These are phyloP conservation scores for Pimpla rufipes DNA, from an alignment of 2,888 invertebrate genomes.

Conservation along the genomic window DNA sequence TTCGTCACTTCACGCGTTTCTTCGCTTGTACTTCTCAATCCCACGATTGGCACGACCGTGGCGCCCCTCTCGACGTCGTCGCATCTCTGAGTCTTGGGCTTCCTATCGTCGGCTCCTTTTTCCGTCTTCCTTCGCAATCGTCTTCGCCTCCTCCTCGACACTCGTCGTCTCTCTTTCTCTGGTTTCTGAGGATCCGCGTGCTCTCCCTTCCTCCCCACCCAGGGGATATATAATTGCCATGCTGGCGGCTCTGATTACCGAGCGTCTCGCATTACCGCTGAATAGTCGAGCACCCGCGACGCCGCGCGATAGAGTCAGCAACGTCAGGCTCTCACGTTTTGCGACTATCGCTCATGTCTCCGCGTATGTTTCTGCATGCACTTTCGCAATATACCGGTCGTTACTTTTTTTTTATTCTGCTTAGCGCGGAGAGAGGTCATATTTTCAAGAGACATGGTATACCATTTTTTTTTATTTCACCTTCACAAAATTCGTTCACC, in stretches of 20 bases:
- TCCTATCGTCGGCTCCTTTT: constrained; percentile 52
- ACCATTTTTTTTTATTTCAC: neutral
- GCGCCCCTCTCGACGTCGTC: constrained; percentile 29
- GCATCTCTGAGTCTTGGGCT: constrained; percentile 22
- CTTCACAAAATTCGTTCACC: no score
- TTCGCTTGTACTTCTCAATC: constrained; percentile 27
- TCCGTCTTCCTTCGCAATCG: constrained; percentile 43
- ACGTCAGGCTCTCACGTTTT: constrained; percentile 67
- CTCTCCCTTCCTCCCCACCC: neutral
- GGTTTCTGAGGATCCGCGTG: constrained; percentile 10
- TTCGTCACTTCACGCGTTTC: constrained; percentile 16
- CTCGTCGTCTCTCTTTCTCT: constrained; percentile 26
- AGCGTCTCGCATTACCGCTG: constrained; percentile 81
- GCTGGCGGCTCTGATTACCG: constrained; percentile 81
- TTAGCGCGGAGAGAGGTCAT: neutral
- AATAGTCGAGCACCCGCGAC: constrained; percentile 62
- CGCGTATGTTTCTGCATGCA: neutral
- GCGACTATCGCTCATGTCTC: constrained; percentile 28
- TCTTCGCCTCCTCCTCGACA: constrained; percentile 35
- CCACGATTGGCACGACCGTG: constrained; percentile 35
- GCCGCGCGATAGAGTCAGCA: constrained; percentile 60
- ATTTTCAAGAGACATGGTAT: neutral
- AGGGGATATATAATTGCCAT: constrained; percentile 78
- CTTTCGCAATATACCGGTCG: neutral
- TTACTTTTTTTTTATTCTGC: neutral